phyloP scores from a whole-genome alignment of 2,113 vertebrate genomes.

The Ailurus styani region DNA sequence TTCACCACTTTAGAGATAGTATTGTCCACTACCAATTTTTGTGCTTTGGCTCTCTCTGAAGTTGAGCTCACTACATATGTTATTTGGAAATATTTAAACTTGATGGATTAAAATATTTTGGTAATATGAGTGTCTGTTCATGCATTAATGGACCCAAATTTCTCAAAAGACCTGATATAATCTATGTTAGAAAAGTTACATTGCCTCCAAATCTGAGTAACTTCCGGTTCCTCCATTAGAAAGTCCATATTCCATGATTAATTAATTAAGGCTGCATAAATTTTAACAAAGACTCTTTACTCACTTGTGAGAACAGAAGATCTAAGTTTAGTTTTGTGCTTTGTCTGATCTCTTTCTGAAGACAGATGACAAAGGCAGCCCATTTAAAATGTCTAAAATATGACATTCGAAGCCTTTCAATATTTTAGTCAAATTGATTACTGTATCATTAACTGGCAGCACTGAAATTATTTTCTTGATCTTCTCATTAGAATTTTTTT shows the following conservation, averaged over 20 bases:
- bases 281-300: neutral
- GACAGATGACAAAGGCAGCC: neutral
- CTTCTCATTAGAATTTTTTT: neutral
- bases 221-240: neutral
- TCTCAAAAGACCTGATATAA: neutral
- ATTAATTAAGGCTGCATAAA: neutral
- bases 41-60: neutral
- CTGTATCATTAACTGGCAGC: neutral
- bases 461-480: neutral
- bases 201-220: neutral
- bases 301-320: neutral
- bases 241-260: neutral
- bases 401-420: neutral
- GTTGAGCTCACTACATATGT: neutral
- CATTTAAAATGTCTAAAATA: neutral
- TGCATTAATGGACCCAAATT: neutral
- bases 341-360: neutral
- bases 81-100: neutral
- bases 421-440: neutral
- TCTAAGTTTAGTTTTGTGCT: neutral
- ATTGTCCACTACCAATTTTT: neutral
- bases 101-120: neutral
- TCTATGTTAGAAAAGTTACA: neutral
- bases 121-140: neutral
- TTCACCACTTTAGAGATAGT: neutral